Conservation (phyloP, 2,797 vertebrate species). For the Danio tinwini region DNA sequence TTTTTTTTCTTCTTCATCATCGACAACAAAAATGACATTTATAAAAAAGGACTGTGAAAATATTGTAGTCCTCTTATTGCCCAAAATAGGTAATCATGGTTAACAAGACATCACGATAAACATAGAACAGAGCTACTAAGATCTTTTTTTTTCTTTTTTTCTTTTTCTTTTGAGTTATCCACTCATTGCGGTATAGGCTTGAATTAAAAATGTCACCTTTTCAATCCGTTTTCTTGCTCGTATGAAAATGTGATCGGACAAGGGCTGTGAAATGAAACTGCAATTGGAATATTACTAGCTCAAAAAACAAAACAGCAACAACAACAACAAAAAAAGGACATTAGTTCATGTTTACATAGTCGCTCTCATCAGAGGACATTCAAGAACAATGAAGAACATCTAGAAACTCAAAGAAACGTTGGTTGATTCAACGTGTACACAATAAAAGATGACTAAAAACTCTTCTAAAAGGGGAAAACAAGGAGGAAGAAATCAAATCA, state of each 20-base stretch:
- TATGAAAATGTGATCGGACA: conserved; percentile 70
- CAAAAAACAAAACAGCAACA: not conserved
- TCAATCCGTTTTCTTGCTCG: conserved; percentile 69
- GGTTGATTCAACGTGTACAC: conserved; percentile 72
- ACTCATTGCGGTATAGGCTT: conserved; percentile 68
- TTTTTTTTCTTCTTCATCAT: conserved; percentile 75
- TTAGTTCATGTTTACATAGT: conserved; percentile 60
- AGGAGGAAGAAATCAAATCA: conserved; percentile 67
- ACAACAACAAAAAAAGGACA: conserved; percentile 52
- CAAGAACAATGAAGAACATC: conserved; percentile 76
- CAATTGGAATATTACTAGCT: conserved; percentile 76
- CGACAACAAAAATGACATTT: conserved; percentile 86
- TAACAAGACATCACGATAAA: conserved; percentile 82
- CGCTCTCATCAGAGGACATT: conserved; percentile 55
- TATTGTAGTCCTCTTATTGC: conserved; percentile 90
- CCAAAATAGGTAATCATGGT: conserved; percentile 88
- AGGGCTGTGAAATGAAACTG: conserved; percentile 73
- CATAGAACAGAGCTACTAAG: conserved; percentile 77
- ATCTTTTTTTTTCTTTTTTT: conserved; percentile 68
- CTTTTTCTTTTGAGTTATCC: conserved; percentile 67
- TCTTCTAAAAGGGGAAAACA: conserved; percentile 69
- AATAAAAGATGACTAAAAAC: conserved; percentile 75
- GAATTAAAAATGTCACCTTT: conserved; percentile 62
- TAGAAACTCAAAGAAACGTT: conserved; percentile 58
- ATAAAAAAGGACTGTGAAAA: conserved; percentile 87